These are phyloP conservation scores for Romanogobio albipinnatus DNA, from an alignment of 2,113 vertebrate species.

Conservation along the genomic window DNA sequence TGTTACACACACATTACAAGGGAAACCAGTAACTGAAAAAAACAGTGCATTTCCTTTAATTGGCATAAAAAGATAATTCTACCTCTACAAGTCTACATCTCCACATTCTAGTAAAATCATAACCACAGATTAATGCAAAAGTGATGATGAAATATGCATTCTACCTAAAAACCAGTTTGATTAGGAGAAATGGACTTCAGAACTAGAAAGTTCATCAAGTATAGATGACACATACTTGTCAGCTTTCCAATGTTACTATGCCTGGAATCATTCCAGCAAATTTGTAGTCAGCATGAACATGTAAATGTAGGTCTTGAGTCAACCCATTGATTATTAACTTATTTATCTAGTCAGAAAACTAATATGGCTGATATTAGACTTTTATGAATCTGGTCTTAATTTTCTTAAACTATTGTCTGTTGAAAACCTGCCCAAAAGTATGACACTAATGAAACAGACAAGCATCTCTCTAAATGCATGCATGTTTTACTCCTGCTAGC, in stretches of 20 bases:
- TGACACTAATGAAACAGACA: neutral
- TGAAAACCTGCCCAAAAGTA: neutral
- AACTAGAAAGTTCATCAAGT: neutral
- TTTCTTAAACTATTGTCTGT: neutral
- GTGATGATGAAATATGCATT: neutral
- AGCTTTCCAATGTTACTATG: constrained; percentile 2
- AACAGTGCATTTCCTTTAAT: too few relatives aligned
- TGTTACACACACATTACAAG: neutral
- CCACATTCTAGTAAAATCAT: too few relatives aligned
- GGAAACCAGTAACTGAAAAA: neutral
- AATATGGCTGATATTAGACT: neutral
- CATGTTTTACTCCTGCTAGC: neutral
- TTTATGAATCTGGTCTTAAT: neutral
- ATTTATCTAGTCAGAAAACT: constrained; percentile 9
- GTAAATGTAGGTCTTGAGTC: constrained; percentile 35
- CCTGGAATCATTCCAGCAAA: neutral
- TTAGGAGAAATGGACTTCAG: neutral
- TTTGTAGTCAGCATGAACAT: neutral
- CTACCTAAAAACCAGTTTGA: neutral
- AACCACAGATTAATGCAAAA: neutral
- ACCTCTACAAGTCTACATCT: too few relatives aligned
- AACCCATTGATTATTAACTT: constrained; percentile 33
- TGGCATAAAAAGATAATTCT: too few relatives aligned
- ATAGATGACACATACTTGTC: constrained; percentile 2
- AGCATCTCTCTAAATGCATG: neutral